Percentiles rank a stretch among this genome's conserved stretches.
These are phyloP conservation scores for Darevskia nairensis DNA, from an alignment of 2,797 vertebrate genomes.

Conservation along the genomic window DNA sequence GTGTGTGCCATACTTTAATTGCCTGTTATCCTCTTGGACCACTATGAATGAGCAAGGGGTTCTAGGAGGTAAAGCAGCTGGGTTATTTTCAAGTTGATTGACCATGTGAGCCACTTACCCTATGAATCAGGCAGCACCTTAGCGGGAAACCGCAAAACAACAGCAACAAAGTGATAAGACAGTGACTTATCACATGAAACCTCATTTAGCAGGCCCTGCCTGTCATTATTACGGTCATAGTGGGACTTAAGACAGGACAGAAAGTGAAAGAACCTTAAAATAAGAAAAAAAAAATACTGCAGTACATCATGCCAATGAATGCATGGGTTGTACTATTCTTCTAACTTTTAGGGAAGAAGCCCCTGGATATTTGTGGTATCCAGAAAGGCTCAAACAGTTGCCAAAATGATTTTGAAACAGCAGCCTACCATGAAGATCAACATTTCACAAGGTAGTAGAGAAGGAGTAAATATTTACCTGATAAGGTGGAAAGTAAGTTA, in stretches of 20 bases:
- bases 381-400: neutral
- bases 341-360: slow-evolving; percentile 23
- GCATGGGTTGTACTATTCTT: neutral
- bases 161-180: neutral
- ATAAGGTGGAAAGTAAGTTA: slow-evolving; percentile 88
- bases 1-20: neutral
- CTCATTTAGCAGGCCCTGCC: neutral
- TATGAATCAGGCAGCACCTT: neutral
- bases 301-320: neutral
- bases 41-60: neutral
- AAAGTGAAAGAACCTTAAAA: neutral
- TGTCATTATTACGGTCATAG: neutral
- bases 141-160: neutral
- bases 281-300: slow-evolving; percentile 5
- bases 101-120: neutral
- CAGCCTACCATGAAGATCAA: neutral
- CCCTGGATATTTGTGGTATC: neutral
- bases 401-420: neutral
- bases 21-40: neutral
- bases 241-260: neutral
- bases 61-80: neutral
- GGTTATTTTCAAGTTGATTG: neutral
- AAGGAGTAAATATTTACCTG: slow-evolving; percentile 81
- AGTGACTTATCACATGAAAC: neutral
- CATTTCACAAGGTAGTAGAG: neutral